Evolutionary conservation across 2,888 invertebrate genomes (phyloP).

Genomic region (Dyspetes luteomarginatus): DNA sequence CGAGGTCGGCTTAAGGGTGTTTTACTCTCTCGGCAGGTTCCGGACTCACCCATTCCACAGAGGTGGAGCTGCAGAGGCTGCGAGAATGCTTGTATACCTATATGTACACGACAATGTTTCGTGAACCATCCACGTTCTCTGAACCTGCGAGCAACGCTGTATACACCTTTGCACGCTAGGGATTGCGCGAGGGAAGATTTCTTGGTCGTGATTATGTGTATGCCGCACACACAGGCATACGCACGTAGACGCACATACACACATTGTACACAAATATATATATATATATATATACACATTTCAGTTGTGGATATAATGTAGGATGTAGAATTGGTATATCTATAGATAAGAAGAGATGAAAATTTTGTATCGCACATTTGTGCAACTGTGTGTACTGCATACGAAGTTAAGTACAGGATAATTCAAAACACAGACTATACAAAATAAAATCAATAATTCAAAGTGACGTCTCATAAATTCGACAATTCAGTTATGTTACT

Average conservation of each 20-base stretch:
- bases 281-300: not conserved
- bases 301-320: not conserved
- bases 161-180: constrained; percentile 7
- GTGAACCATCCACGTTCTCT: constrained; percentile 4
- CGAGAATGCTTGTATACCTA: too few species aligned
- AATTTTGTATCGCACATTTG: constrained; percentile 17
- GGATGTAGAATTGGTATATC: not conserved
- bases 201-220: constrained; percentile 22
- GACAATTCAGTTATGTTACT: too few species aligned
- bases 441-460: not conserved
- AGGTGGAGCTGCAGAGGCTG: not conserved
- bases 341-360: not conserved
- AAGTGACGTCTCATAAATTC: not conserved
- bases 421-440: not conserved
- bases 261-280: not conserved
- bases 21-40: constrained; percentile 74
- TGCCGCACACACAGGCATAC: not conserved
- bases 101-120: constrained; percentile 5
- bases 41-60: constrained; percentile 62
- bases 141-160: constrained; percentile 7
- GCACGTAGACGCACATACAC: not conserved
- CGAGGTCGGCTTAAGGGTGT: constrained; percentile 76
- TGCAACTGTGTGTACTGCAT: constrained; percentile 2
- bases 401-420: not conserved
- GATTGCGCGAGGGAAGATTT: not conserved